Percentiles rank a stretch among this genome's conserved stretches.
Conservation (phyloP, 2,113 vertebrate species). For the Notiomystis cincta region DNA sequence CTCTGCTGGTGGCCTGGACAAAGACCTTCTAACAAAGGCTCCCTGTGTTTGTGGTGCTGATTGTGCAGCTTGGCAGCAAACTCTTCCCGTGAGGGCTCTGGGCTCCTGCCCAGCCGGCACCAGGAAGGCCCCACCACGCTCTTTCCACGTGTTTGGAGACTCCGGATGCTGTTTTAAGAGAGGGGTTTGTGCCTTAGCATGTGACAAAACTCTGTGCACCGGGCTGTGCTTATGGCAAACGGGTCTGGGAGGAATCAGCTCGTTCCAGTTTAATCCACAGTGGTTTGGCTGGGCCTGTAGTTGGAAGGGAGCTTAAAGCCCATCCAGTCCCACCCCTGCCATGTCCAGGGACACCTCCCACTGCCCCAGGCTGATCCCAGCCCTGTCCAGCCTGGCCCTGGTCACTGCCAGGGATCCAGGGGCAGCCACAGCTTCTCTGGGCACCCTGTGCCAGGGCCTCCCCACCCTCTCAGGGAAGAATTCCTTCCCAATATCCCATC, state of each 20-base stretch:
- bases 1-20: not conserved
- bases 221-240: not conserved
- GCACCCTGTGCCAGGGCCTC: not conserved
- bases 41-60: not conserved
- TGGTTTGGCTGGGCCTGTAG: rapidly evolving
- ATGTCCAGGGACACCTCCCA: not conserved
- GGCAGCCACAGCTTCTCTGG: not conserved
- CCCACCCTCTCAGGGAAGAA: rapidly evolving
- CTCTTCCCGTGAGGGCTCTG: not conserved
- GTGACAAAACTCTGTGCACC: not conserved
- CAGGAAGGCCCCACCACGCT: not conserved
- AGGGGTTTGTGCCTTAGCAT: not conserved
- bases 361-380: rapidly evolving
- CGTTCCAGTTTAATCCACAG: not conserved
- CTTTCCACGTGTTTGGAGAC: not conserved
- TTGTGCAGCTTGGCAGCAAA: not conserved
- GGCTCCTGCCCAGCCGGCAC: not conserved
- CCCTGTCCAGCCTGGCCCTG: rapidly evolving
- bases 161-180: not conserved
- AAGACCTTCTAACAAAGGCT: not conserved
- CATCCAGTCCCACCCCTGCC: not conserved
- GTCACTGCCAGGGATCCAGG: not conserved
- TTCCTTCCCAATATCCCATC: not conserved
- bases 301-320: not conserved
- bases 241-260: not conserved